phyloP scores from a whole-genome alignment of 2,113 vertebrate genomes.

The Bufo gargarizans region DNA sequence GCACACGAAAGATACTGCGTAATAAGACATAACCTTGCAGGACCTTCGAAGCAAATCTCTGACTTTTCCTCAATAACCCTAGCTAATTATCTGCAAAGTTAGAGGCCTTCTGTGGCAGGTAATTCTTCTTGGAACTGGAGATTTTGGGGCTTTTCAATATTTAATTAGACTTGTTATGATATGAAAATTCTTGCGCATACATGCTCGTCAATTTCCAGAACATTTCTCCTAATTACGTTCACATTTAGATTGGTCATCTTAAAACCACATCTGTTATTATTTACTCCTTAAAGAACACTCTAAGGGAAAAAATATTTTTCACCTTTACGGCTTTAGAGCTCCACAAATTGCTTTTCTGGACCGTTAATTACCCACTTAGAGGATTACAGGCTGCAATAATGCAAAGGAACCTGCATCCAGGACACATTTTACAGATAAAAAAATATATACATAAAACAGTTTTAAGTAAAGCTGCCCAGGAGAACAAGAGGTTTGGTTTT shows the following conservation, averaged over 20 bases:
- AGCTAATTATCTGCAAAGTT: slow-evolving; percentile 81
- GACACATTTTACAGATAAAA: slow-evolving; percentile 70
- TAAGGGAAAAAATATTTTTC: slow-evolving; percentile 73
- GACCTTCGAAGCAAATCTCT: slow-evolving; percentile 70
- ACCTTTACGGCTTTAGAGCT: slow-evolving; percentile 74
- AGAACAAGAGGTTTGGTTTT: slow-evolving; percentile 62
- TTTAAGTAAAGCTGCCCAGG: slow-evolving; percentile 64
- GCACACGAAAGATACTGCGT: slow-evolving; percentile 71
- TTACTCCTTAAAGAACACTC: slow-evolving; percentile 82
- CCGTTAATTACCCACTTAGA: slow-evolving; percentile 80
- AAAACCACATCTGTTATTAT: slow-evolving; percentile 76
- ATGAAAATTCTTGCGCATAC: slow-evolving; percentile 71
- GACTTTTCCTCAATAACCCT: slow-evolving; percentile 69
- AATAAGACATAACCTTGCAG: slow-evolving; percentile 77
- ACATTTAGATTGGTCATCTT: slow-evolving; percentile 77
- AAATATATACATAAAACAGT: slow-evolving; percentile 65
- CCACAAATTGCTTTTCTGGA: slow-evolving; percentile 77
- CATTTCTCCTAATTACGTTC: slow-evolving; percentile 76
- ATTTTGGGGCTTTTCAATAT: slow-evolving; percentile 78
- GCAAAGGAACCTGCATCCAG: slow-evolving; percentile 68
- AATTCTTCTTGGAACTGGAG: slow-evolving; percentile 79
- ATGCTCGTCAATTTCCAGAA: slow-evolving; percentile 70
- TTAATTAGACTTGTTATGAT: slow-evolving; percentile 81
- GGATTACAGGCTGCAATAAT: slow-evolving; percentile 74
- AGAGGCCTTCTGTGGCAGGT: slow-evolving; percentile 72